phyloP scores from a whole-genome alignment of 2,797 vertebrate genomes.

The Ctenochaetus hawaiiensis region DNA sequence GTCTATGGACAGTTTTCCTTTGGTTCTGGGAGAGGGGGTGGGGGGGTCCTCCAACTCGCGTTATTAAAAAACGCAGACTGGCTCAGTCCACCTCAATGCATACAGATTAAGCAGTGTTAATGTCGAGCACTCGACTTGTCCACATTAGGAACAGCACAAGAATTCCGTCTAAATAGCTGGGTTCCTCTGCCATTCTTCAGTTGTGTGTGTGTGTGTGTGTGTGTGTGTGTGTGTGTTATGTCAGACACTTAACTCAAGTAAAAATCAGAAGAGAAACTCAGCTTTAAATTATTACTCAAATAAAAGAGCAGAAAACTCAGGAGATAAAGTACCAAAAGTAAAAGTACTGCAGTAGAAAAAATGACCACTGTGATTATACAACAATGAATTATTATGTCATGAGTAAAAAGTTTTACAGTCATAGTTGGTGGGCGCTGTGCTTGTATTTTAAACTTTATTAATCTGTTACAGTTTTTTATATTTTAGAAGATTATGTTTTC shows the following conservation, averaged over 20 bases:
- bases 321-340: neutral
- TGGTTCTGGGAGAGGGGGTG: slow-evolving; percentile 65
- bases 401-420: neutral
- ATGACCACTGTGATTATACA: neutral
- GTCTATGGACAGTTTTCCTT: slow-evolving; percentile 82
- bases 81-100: slow-evolving; percentile 71
- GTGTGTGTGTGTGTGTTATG: neutral
- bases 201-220: slow-evolving; percentile 24
- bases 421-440: neutral
- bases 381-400: neutral
- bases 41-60: slow-evolving; percentile 59
- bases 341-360: neutral
- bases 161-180: slow-evolving; percentile 55
- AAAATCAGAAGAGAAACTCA: slow-evolving; percentile 2
- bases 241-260: neutral
- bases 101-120: slow-evolving; percentile 69
- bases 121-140: slow-evolving; percentile 61
- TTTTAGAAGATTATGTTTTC: neutral
- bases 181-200: slow-evolving; percentile 54
- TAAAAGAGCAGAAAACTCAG: neutral
- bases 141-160: slow-evolving; percentile 58
- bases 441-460: no score
- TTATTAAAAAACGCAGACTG: slow-evolving; percentile 62
- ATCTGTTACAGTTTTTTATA: neutral
- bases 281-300: neutral